Base-by-base conservation (phyloP, 2,888 invertebrate genomes). In the Oxytorus armatus region DNA sequence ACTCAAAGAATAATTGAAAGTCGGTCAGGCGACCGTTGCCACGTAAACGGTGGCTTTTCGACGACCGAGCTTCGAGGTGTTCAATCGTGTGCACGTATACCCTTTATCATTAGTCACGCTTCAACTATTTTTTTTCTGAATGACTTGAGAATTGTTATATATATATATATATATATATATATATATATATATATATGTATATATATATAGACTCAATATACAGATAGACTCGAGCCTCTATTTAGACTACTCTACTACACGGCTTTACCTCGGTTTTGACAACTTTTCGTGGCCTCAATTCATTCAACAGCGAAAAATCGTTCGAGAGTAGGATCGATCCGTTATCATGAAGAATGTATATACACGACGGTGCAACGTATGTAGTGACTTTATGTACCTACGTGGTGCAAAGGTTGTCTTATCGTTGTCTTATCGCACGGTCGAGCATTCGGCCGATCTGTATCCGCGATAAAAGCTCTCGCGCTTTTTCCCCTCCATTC, bases 371-470 rank as follows among this genome's bases (percentile, higher is more conserved):
- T 49, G 44, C 11, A 44, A 55, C n/a, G n/a, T n/a, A 51, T 36
- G 25, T 16, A 18, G 44, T 69, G 59, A 47, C 18, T 57, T n/a
- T n/a, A n/a, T n/a, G n/a, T 65, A 16, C 55, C 51, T 47, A 55
- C 61, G 72, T 57, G 63, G 55, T 82, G 75, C 36, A 73, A 77
- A 77, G 63, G 29, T 61, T 55, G n/a, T 16, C n/a, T n/a, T n/a
- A n/a, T n/a, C n/a, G n/a, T n/a, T 42, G 51, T 73, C 61, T 73
- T 70, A 63, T 77, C 74, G 73, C 69, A 74, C 68, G 75, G 63
- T 77, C 72, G 76, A 77, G 77, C 77, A 70, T 79, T 82, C 59
- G 74, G 66, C 65, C 74, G 79, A 79, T 79, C 74, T 55, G 73
- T 77, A 79, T n/a, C n/a, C n/a, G n/a, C n/a, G n/a, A n/a, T 79